phyloP scores from a whole-genome alignment of 1,140 invertebrate genomes.

The Mylabris phalerata region DNA sequence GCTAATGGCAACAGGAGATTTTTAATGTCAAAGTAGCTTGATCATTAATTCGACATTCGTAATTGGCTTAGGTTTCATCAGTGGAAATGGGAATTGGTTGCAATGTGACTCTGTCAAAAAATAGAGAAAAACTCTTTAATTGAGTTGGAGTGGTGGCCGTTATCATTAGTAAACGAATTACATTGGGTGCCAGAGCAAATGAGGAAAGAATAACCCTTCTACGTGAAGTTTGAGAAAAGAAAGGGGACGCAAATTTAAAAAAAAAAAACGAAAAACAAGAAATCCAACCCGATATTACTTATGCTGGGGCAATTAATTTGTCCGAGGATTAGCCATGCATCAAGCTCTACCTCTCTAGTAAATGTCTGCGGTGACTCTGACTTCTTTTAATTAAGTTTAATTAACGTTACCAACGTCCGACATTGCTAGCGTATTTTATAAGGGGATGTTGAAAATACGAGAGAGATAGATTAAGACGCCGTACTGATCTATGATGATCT shows the following conservation, averaged over 20 bases:
- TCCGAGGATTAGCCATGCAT: constrained; percentile 39
- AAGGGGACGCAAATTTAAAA: not conserved
- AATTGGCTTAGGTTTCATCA: too few relatives aligned
- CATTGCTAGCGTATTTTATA: constrained; percentile 15
- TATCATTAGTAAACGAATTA: constrained; percentile 17
- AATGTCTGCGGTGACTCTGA: constrained; percentile 21
- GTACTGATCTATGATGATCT: constrained; percentile 39
- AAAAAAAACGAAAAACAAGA: not conserved
- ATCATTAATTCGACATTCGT: too few relatives aligned
- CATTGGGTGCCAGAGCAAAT: constrained; percentile 15
- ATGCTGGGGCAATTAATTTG: constrained; percentile 40
- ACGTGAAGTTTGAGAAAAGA: not conserved
- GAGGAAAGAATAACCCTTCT: constrained; percentile 8
- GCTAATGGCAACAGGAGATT: too few relatives aligned
- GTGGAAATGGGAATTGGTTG: too few relatives aligned
- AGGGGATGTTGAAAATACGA: not conserved
- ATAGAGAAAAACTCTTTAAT: constrained; percentile 8
- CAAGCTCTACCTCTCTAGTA: constrained; percentile 30
- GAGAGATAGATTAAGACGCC: not conserved
- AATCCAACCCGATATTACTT: constrained; percentile 24
- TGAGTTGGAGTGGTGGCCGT: constrained; percentile 15
- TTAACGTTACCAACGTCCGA: constrained; percentile 40
- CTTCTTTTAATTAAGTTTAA: constrained; percentile 42
- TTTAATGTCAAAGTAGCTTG: too few relatives aligned
- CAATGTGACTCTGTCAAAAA: too few relatives aligned